Evolutionary conservation across 2,113 vertebrate genomes (phyloP).

Genomic region (Pelodiscus sinensis): DNA sequence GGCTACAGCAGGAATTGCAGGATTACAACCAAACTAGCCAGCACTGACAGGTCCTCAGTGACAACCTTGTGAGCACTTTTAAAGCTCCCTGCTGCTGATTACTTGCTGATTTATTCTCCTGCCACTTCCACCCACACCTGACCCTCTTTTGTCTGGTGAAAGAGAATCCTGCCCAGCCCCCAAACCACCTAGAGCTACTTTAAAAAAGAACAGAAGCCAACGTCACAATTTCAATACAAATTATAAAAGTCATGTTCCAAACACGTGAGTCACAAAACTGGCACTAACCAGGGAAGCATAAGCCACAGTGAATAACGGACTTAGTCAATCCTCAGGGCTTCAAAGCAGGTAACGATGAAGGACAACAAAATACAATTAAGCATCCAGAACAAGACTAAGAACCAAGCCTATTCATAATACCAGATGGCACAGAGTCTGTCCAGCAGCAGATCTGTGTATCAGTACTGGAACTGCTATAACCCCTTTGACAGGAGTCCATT

Average conservation of each 20-base stretch:
- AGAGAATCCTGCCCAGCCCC: background rate
- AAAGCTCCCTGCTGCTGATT: background rate
- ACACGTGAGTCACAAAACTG: background rate
- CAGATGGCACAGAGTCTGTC: background rate
- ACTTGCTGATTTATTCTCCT: background rate
- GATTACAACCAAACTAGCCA: background rate
- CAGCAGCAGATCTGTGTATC: background rate
- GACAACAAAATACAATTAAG: background rate
- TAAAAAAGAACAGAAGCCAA: background rate
- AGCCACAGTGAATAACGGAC: background rate
- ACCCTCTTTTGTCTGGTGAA: background rate
- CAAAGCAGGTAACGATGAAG: background rate
- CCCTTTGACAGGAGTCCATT: background rate
- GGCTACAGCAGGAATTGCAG: background rate
- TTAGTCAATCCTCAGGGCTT: background rate
- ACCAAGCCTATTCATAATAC: background rate
- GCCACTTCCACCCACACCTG: background rate
- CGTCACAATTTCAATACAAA: background rate
- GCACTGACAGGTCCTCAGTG: background rate
- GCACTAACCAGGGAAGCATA: background rate
- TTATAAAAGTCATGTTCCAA: background rate
- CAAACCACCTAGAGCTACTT: background rate
- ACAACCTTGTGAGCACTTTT: background rate
- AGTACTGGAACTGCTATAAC: background rate
- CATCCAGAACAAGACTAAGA: background rate